These are phyloP conservation scores for Hephaestus fuliginosus DNA, from an alignment of 2,797 vertebrate species.

Conservation along the genomic window DNA sequence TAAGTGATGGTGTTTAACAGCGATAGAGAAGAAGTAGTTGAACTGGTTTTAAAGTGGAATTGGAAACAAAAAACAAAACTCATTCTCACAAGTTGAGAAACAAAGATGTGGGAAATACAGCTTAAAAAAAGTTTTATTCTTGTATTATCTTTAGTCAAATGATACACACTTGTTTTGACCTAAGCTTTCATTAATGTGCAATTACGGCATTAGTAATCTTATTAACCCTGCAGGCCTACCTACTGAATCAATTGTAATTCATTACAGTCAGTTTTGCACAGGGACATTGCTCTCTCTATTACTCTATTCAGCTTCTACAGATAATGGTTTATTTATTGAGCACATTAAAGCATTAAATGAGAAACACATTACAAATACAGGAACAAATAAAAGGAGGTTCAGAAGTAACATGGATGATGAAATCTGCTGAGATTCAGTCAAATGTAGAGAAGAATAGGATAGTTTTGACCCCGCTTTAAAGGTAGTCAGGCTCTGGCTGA, in stretches of 20 bases:
- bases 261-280: not conserved
- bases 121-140: not conserved
- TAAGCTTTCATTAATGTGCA: slow-evolving; percentile 5
- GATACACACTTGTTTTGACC: not conserved
- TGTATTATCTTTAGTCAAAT: not conserved
- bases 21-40: not conserved
- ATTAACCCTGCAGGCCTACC: slow-evolving; percentile 14
- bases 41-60: slow-evolving; percentile 6
- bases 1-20: not conserved
- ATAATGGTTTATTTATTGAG: not conserved
- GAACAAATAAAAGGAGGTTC: not conserved
- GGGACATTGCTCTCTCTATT: not conserved
- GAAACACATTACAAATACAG: not conserved
- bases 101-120: slow-evolving; percentile 7
- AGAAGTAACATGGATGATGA: not conserved
- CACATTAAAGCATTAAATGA: not conserved
- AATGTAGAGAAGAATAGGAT: not conserved
- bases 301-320: not conserved
- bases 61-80: slow-evolving; percentile 8
- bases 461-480: not conserved
- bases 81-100: slow-evolving; percentile 31
- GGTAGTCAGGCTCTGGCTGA: not conserved
- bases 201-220: not conserved
- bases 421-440: not conserved
- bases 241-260: slow-evolving; percentile 3